Percentiles rank a stretch among this genome's conserved stretches.
These are phyloP conservation scores for Aphyosemion australe DNA, from an alignment of 2,113 vertebrate species.

Conservation along the genomic window DNA sequence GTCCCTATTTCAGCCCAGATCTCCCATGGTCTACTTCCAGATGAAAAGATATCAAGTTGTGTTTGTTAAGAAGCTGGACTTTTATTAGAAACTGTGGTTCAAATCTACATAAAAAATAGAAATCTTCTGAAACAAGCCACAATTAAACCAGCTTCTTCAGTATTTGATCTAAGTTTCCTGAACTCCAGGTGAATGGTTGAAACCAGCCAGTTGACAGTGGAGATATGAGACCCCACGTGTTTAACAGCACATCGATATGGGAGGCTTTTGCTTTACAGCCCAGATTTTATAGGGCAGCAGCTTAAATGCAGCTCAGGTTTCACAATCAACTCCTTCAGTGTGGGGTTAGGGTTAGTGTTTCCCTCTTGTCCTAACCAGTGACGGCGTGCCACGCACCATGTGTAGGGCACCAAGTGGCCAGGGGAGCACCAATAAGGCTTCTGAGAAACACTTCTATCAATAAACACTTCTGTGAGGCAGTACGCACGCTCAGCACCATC, in stretches of 20 bases:
- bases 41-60: slow-evolving; percentile 53
- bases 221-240: slow-evolving; percentile 73
- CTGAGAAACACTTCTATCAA: too few species aligned
- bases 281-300: slow-evolving; percentile 71
- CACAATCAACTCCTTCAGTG: slow-evolving; percentile 65
- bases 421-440: too few species aligned
- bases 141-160: slow-evolving; percentile 13
- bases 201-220: slow-evolving; percentile 58
- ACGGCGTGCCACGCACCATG: too few species aligned
- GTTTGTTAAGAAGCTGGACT: background rate
- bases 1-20: slow-evolving; percentile 74
- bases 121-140: background rate
- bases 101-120: background rate
- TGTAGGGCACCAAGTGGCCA: too few species aligned
- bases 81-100: background rate
- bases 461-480: too few species aligned
- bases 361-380: background rate
- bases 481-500: too few species aligned
- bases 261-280: slow-evolving; percentile 75
- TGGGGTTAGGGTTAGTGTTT: too few species aligned
- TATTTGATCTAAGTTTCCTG: slow-evolving; percentile 12
- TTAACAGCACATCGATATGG: slow-evolving; percentile 76
- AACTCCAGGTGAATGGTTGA: slow-evolving; percentile 42
- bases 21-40: slow-evolving; percentile 68
- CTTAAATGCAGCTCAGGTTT: slow-evolving; percentile 79